Conservation (phyloP, 2,113 vertebrate genomes). For the Camelus dromedarius region DNA sequence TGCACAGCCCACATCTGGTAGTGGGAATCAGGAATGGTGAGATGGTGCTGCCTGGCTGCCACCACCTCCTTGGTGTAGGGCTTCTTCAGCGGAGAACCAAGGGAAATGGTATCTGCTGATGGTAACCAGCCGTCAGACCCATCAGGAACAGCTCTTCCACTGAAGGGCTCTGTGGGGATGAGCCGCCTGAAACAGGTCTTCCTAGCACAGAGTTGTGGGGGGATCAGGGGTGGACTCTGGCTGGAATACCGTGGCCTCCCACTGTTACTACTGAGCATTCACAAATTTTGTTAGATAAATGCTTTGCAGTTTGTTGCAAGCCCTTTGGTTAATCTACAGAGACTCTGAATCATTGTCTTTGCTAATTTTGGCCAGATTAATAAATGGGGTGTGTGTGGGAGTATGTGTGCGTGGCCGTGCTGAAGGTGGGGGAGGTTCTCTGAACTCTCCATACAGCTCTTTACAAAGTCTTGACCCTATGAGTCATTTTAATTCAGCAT, state of each 20-base stretch:
- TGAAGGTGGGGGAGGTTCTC: background rate
- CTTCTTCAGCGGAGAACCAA: background rate
- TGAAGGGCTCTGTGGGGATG: background rate
- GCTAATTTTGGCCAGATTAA: background rate
- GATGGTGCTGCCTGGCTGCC: background rate
- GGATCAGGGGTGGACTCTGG: background rate
- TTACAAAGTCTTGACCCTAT: background rate
- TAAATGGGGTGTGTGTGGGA: background rate
- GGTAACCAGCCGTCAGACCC: background rate
- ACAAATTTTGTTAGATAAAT: background rate
- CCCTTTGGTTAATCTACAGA: background rate
- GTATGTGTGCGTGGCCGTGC: too few relatives aligned
- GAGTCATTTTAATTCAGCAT: background rate
- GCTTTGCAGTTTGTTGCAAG: background rate
- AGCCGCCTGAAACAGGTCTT: background rate
- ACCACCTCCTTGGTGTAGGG: background rate
- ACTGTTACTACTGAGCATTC: background rate
- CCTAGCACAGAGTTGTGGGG: background rate
- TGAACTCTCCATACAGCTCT: background rate
- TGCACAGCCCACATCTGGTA: background rate
- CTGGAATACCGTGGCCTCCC: background rate
- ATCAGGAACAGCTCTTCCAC: background rate
- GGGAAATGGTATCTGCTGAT: background rate
- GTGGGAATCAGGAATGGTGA: too few relatives aligned
- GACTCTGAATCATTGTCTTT: background rate